A percentile compares a stretch with the other conserved stretches of the same genome.
These are phyloP conservation scores for Drosophila bifasciata DNA, from an alignment of 1,140 invertebrate species.

Conservation along the genomic window DNA sequence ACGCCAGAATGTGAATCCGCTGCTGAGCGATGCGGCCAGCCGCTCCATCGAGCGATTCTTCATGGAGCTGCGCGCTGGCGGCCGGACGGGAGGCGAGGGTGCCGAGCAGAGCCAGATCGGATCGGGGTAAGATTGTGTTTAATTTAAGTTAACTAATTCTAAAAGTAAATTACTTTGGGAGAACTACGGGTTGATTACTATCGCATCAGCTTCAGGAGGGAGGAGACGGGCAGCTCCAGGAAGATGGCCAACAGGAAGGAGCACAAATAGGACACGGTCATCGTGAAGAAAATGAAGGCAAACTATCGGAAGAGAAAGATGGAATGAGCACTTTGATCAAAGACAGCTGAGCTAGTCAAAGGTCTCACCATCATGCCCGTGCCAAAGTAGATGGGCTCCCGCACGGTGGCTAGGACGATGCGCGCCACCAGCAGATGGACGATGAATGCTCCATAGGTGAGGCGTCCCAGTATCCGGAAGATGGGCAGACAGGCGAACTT, in stretches of 20 bases:
- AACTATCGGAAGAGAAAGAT: conserved; percentile 48
- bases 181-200: conserved; percentile 31
- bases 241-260: conserved; percentile 83
- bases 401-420: conserved; percentile 66
- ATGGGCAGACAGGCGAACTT: conserved; percentile 74
- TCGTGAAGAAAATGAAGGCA: conserved; percentile 72
- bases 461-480: conserved; percentile 74
- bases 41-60: conserved; percentile 92
- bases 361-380: conserved; percentile 71
- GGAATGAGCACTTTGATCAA: neutral
- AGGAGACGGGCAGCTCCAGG: conserved; percentile 84
- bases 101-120: conserved; percentile 54
- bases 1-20: conserved; percentile 93
- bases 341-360: neutral
- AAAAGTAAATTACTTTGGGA: conserved; percentile 1
- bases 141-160: conserved; percentile 47
- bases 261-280: conserved; percentile 69
- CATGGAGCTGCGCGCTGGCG: conserved; percentile 87
- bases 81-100: conserved; percentile 1
- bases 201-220: conserved; percentile 85
- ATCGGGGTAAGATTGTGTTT: conserved; percentile 55
- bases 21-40: conserved; percentile 89
- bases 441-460: conserved; percentile 79
- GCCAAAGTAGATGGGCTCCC: conserved; percentile 73
- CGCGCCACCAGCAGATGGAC: conserved; percentile 71